A percentile compares a stretch with the other conserved stretches of the same genome.
Conservation (phyloP, 2,797 vertebrate genomes). For the Mus minutoides region DNA sequence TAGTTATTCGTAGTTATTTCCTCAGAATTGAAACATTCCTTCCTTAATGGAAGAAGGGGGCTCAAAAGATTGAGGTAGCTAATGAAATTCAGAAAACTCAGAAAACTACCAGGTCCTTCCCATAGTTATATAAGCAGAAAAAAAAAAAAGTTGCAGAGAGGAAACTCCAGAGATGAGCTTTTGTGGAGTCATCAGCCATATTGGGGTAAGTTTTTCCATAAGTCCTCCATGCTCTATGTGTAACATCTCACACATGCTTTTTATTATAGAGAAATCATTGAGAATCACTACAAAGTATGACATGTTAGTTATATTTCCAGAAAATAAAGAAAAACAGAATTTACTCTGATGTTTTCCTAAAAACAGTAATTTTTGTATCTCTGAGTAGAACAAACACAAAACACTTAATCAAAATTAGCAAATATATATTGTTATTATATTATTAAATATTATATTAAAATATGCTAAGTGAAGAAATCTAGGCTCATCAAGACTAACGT, state of each 20-base stretch:
- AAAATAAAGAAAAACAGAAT: neutral
- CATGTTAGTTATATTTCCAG: neutral
- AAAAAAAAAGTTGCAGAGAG: neutral
- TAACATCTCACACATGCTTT: neutral
- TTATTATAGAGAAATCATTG: neutral
- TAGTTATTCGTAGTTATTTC: neutral
- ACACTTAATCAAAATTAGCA: neutral
- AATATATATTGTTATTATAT: neutral
- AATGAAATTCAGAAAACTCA: neutral
- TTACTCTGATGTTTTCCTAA: neutral
- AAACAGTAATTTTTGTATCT: conserved; percentile 49
- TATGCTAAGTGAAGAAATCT: neutral
- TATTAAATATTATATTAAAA: neutral
- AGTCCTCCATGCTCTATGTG: neutral
- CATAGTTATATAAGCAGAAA: neutral
- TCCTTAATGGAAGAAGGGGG: neutral
- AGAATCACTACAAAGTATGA: neutral
- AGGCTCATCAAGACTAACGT: neutral
- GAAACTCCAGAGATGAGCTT: neutral
- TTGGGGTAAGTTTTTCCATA: neutral
- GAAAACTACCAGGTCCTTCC: neutral
- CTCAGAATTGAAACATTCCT: neutral
- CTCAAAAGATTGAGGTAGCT: neutral
- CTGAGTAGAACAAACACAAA: neutral
- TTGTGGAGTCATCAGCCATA: neutral